phyloP scores from a whole-genome alignment of 2,797 vertebrate genomes.

The Balearica regulorum region DNA sequence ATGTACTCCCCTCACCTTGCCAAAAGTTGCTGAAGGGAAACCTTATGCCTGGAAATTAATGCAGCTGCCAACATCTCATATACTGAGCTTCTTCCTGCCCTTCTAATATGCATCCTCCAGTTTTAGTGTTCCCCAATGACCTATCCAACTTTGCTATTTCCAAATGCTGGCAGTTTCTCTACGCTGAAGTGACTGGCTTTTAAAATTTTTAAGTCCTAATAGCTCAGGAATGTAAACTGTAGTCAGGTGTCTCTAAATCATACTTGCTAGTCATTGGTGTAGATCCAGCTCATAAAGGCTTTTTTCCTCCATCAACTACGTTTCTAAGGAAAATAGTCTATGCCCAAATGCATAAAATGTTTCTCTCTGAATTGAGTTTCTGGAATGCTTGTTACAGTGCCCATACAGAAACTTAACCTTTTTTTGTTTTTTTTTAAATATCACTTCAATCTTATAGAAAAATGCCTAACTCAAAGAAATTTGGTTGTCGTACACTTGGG shows the following conservation, averaged over 20 bases:
- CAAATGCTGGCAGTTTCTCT: neutral
- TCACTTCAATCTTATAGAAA: neutral
- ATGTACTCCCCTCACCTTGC: neutral
- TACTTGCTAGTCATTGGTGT: neutral
- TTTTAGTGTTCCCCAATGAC: neutral
- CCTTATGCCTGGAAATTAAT: neutral
- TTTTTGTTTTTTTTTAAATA: neutral
- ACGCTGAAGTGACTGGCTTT: neutral
- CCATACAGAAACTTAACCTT: neutral
- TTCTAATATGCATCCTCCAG: neutral
- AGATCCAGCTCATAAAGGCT: neutral
- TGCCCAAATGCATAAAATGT: neutral
- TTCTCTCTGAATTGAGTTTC: neutral
- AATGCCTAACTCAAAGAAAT: neutral
- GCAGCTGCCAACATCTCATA: neutral
- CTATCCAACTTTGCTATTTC: neutral
- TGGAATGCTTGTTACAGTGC: neutral
- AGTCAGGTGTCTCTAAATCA: constrained; percentile 6
- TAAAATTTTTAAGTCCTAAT: neutral
- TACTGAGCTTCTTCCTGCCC: neutral
- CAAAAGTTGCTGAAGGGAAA: neutral
- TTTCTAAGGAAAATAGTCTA: neutral
- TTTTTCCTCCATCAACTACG: neutral
- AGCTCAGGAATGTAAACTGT: neutral
- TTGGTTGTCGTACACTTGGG: neutral